Evolutionary conservation across 2,797 vertebrate genomes (phyloP), one percentile per base, ranked within the genome.

Genomic region (Pangasius larnaudii): DNA sequence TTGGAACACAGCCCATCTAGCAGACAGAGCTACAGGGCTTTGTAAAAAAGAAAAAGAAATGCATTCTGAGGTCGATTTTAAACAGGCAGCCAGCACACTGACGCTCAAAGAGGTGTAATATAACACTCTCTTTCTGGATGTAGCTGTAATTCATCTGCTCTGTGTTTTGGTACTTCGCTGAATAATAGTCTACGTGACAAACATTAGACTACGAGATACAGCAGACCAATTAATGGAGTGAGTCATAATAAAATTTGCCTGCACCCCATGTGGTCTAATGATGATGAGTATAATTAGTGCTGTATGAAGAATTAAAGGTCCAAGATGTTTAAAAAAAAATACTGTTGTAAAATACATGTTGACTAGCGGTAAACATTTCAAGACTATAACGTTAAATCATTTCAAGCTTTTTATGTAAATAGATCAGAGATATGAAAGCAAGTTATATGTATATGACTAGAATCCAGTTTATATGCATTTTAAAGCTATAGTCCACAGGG

Each of bases 201-300:
- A 46, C 24, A 42, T 63, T 27, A 81, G 58, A 3, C 5, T 18
- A 39, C 27, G 36, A 42, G 0, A 61, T 61, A 42, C 22, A 63
- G 58, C 58, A 81, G 58, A 63, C 24, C 27, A 65, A 30, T 65
- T 65, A 63, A 65, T 65, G 3, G 39, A 46, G 58, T 30, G 24
- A 82, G 80, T 30, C 39, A 49, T 30, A 49, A 30, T 16, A 10
- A 27, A 63, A n/a, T 30, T 16, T 14, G 92, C 92, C 93, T 92
- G 91, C 89, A 83, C 83, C 88, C 89, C 53, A 82, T 69, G 59
- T 42, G 36, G 65, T 30, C 9, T 82, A 80, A 88, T 92, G 92
- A 95, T 94, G 92, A 83, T 63, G 24, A 46, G 59, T 10, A 49
- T 63, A 46, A 83, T 63, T 59, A 27, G 53, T 39, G 56, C 56